phyloP scores from a whole-genome alignment of 1,140 invertebrate species.

The Tetragnatha versicolor region DNA sequence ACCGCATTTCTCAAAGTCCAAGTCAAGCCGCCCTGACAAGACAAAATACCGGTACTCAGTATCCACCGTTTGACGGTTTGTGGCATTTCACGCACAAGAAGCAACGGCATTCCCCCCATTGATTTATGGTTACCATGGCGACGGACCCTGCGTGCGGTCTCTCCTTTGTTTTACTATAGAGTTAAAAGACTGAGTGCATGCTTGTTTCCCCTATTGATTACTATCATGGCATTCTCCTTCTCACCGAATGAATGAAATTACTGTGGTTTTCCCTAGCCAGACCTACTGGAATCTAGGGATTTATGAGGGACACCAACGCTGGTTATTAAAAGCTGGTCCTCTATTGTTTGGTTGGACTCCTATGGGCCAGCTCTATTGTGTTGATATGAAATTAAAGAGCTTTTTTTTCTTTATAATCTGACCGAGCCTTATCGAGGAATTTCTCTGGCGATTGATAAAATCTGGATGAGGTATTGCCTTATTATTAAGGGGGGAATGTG shows the following conservation, averaged over 20 bases:
- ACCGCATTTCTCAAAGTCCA: background rate
- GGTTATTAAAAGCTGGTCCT: background rate
- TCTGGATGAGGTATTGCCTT: no score
- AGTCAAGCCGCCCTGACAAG: conserved; percentile 19
- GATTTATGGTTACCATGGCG: conserved; percentile 49
- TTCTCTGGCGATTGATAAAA: no score
- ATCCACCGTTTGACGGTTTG: conserved; percentile 50
- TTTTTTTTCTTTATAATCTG: no score
- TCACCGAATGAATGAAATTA: conserved; percentile 37
- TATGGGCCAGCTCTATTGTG: no score
- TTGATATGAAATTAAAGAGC: no score
- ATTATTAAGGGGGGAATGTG: no score
- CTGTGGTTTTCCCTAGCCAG: background rate
- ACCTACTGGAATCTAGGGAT: conserved; percentile 18
- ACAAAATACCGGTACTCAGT: conserved; percentile 51
- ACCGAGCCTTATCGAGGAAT: no score
- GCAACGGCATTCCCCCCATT: conserved; percentile 28
- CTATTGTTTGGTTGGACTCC: no score
- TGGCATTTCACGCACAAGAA: conserved; percentile 41
- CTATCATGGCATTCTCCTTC: conserved; percentile 28
- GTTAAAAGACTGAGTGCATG: conserved; percentile 47
- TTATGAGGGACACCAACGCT: background rate
- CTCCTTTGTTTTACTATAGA: conserved; percentile 54
- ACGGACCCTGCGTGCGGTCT: conserved; percentile 48
- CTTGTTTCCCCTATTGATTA: conserved; percentile 53